phyloP scores from a whole-genome alignment of 2,888 invertebrate species.

The Priocnemis perturbator region DNA sequence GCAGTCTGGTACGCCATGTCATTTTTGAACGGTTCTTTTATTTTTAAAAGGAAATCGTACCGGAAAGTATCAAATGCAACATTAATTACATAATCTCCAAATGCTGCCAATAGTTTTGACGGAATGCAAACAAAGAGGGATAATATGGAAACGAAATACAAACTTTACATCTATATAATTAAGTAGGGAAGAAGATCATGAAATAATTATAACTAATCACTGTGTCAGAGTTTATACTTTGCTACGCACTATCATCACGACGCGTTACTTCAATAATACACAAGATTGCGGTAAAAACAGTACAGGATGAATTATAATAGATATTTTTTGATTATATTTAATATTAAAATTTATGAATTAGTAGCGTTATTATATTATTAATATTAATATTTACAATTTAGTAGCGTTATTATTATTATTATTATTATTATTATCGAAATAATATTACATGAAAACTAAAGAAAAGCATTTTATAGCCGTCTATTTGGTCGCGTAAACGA shows the following conservation, averaged over 20 bases:
- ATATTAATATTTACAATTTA: slow-evolving; percentile 64
- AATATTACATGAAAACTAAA: slow-evolving; percentile 63
- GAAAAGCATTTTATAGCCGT: slow-evolving; percentile 65
- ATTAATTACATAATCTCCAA: slow-evolving; percentile 39
- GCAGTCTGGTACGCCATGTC: slow-evolving; percentile 57
- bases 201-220: slow-evolving; percentile 30
- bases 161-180: slow-evolving; percentile 35
- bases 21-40: slow-evolving; percentile 50
- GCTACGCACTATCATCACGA: slow-evolving; percentile 40
- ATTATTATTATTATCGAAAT: slow-evolving; percentile 55
- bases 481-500: slow-evolving; percentile 59
- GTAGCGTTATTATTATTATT: slow-evolving; percentile 61
- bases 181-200: slow-evolving; percentile 25
- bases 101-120: slow-evolving; percentile 60
- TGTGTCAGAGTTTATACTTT: slow-evolving; percentile 37
- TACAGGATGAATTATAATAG: slow-evolving; percentile 62
- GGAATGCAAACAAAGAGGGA: slow-evolving; percentile 47
- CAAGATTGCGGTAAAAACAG: slow-evolving; percentile 36
- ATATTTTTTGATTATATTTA: slow-evolving; percentile 73
- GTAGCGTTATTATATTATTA: slow-evolving; percentile 68
- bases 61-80: slow-evolving; percentile 36
- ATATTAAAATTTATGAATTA: slow-evolving; percentile 71
- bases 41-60: slow-evolving; percentile 36
- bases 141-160: slow-evolving; percentile 13
- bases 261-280: slow-evolving; percentile 40